Base-by-base conservation (phyloP, 2,888 invertebrate species). In the Microplitis deprimator region DNA sequence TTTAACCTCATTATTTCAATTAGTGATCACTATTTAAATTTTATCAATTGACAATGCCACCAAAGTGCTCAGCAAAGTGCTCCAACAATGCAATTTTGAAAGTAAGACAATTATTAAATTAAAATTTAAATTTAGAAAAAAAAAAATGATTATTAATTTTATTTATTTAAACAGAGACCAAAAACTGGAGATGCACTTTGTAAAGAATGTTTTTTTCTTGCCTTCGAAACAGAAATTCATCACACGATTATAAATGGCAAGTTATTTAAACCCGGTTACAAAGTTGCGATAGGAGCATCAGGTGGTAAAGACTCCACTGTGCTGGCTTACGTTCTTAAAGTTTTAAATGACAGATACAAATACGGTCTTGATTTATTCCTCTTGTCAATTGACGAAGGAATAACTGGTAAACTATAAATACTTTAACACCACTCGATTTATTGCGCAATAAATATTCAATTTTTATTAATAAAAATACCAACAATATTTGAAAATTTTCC, bases 301-400 rank as follows among this genome's bases (percentile, higher is more conserved):
- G 97, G 97, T 41, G 97, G 97, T 40, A 97, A 97, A 91, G 99
- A 99, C 90, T 99, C 99, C 0, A 99, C 99, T 2, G 99, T 99
- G 16, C 91, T 99, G 75, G 99, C 99, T 0, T 96, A 98, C 88
- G 94, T 98, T 39, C 90, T 99, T 85, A 98, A 98, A 91, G 91
- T 95, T 1, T 91, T 99, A 10, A 99, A 99, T 89, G 94, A 97
- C 84, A 93, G 95, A 69, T 94, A 98, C 89, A 91, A 96, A 81
- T 99, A 99, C 91, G 97, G 96, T 0, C 91, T 99, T 13, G 93
- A 98, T 76, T 91, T 99, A 61, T 93, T 96, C 83, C 91, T 99
- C 40, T 91, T 99, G 61, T 99, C 99, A 0, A 97, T 99, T 81
- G 99, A 99, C 89, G 99, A 99, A 92, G 98, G 99, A 76, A 99